Base-by-base conservation (phyloP, 2,888 invertebrate species). In the Thymelicus sylvestris region DNA sequence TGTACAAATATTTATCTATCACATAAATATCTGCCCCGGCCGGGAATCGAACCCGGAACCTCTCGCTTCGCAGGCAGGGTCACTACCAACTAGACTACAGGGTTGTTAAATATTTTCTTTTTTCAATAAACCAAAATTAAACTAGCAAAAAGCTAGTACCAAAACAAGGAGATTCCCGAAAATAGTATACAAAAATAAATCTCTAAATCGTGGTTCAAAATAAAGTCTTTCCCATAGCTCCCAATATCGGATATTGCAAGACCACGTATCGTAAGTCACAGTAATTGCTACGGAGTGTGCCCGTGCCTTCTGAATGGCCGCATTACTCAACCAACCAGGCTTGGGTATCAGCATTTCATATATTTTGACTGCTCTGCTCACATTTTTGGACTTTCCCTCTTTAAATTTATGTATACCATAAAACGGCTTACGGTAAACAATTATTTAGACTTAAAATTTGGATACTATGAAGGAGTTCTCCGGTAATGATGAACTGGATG, bases 251-350 rank as follows among this genome's bases (percentile, higher is more conserved):
- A 71, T 66, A 66, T 66, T 61, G 71, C 66, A 66, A 61, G 61
- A 55, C 66, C 62, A 50, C 66, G 72, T 67, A 71, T 70, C 73
- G 72, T 73, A 74, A 74, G 70, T 74, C 70, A 74, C 72, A 65
- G 72, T 74, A 73, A 74, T 70, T 74, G 74, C 72, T n/a, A 13
- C 52, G 31, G 65, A 65, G 65, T 59, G 65, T 66, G 70, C 70
- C 57, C 41, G 65, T 10, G 60, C 65, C 60, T 50, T 48, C 69
- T 50, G n/a, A 60, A 60, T 15, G 61, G 60, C 10, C 50, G 65
- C 52, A 65, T 70, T 39, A 66, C 65, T 70, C 31, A 39, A 59
- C 67, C 64, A 61, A 19, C 64, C 64, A 52, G 50, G 8, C 52
- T 7, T 38, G 38, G 65, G 39, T 65, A 65, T 65, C 65, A 65